Percentiles rank a stretch among this genome's conserved stretches.
phyloP scores from a whole-genome alignment of 1,140 invertebrate species.

The Eriocheir sinensis region DNA sequence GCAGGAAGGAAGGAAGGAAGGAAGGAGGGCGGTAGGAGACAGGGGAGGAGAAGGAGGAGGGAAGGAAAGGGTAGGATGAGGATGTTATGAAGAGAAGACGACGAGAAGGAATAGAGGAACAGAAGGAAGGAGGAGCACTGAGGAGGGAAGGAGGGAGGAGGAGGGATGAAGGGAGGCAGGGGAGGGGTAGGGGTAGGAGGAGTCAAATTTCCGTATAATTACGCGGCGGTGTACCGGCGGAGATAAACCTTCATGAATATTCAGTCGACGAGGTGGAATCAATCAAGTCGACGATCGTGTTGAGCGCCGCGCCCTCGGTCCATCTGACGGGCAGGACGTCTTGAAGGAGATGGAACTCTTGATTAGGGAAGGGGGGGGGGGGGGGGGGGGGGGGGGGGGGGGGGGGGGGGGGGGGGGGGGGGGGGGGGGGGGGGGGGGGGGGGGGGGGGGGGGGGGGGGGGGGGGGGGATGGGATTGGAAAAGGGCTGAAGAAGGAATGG shows the following conservation, averaged over 20 bases:
- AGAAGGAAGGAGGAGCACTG: neutral
- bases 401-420: neutral
- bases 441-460: too few species aligned
- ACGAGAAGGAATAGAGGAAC: neutral
- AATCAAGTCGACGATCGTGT: constrained; percentile 66
- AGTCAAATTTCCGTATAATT: constrained; percentile 67
- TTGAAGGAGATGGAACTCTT: constrained; percentile 68
- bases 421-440: neutral
- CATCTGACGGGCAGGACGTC: constrained; percentile 65
- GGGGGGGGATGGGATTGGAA: neutral
- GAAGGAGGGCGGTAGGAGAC: neutral
- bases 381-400: neutral
- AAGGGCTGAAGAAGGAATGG: neutral
- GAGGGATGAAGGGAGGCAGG: neutral
- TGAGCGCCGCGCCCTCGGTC: constrained; percentile 55
- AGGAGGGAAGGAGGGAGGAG: neutral
- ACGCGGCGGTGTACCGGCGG: constrained; percentile 64
- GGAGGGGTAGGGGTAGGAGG: neutral
- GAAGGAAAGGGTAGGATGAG: neutral
- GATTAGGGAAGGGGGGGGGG: constrained; percentile 27
- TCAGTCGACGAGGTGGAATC: constrained; percentile 63
- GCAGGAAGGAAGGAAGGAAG: neutral
- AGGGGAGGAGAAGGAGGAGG: neutral
- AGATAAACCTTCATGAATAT: constrained; percentile 74
- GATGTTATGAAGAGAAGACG: neutral